Conservation (phyloP, 2,113 vertebrate species). For the Todiramphus chloris region DNA sequence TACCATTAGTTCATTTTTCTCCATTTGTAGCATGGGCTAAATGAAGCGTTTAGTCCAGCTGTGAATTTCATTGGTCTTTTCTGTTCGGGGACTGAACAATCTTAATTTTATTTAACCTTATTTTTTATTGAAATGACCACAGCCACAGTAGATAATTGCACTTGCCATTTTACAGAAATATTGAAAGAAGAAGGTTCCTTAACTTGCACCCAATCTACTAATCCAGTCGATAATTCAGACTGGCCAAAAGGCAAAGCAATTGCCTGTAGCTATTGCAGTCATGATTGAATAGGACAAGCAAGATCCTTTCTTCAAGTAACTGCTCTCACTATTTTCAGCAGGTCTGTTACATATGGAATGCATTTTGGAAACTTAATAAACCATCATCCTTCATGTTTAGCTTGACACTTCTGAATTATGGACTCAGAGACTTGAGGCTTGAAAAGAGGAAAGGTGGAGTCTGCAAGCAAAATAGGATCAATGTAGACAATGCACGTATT, state of each 20-base stretch:
- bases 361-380: conserved; percentile 54
- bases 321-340: background rate
- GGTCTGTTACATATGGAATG: conserved; percentile 30
- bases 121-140: background rate
- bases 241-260: background rate
- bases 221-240: conserved; percentile 46
- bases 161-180: background rate
- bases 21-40: background rate
- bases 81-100: background rate
- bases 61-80: background rate
- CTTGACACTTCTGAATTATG: conserved; percentile 21
- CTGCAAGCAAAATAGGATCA: background rate
- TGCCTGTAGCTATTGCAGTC: background rate
- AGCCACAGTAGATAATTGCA: background rate
- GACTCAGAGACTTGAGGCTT: background rate
- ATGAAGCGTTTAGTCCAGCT: background rate
- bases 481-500: background rate
- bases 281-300: conserved; percentile 16
- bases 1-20: conserved; percentile 5
- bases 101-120: conserved; percentile 5
- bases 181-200: background rate
- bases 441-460: background rate
- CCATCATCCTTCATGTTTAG: background rate
- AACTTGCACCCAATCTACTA: background rate
- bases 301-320: conserved; percentile 21